phyloP scores from a whole-genome alignment of 2,797 vertebrate species.

The Poeciliopsis turneri region DNA sequence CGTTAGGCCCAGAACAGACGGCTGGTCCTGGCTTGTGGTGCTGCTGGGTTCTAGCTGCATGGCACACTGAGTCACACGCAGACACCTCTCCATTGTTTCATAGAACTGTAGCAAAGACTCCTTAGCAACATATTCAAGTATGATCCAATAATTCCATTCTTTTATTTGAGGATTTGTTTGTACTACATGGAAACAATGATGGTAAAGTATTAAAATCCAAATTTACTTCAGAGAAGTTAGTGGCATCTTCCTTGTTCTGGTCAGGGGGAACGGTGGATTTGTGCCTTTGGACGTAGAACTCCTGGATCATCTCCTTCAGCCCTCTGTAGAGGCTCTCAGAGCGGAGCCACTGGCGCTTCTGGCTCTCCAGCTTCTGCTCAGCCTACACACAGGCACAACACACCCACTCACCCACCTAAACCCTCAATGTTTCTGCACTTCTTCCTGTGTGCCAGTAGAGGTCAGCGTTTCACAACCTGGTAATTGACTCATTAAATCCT shows the following conservation, averaged over 20 bases:
- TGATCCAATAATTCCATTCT: not conserved
- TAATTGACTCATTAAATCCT: not conserved
- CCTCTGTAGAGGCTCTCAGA: conserved; percentile 79
- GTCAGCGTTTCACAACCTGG: not conserved
- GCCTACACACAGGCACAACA: conserved; percentile 64
- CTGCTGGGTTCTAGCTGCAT: conserved; percentile 72
- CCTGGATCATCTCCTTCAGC: conserved; percentile 85
- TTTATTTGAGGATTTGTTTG: not conserved
- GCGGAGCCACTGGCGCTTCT: conserved; percentile 81
- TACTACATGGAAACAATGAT: too few species aligned
- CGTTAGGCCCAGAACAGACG: conserved; percentile 77
- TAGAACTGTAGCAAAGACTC: conserved; percentile 72
- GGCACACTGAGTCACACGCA: conserved; percentile 81
- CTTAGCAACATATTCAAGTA: not conserved
- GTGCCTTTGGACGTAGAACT: conserved; percentile 79
- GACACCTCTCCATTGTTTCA: conserved; percentile 82
- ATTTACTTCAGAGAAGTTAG: not conserved
- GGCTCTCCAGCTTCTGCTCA: conserved; percentile 79
- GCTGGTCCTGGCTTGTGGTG: conserved; percentile 57
- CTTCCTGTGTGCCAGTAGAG: not conserved
- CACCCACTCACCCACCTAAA: not conserved
- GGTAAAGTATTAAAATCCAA: not conserved
- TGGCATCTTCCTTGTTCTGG: conserved; percentile 71
- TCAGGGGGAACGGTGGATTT: conserved; percentile 60
- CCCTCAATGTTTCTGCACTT: not conserved